phyloP scores from a whole-genome alignment of 2,797 vertebrate species.

The Danionella dracula region DNA sequence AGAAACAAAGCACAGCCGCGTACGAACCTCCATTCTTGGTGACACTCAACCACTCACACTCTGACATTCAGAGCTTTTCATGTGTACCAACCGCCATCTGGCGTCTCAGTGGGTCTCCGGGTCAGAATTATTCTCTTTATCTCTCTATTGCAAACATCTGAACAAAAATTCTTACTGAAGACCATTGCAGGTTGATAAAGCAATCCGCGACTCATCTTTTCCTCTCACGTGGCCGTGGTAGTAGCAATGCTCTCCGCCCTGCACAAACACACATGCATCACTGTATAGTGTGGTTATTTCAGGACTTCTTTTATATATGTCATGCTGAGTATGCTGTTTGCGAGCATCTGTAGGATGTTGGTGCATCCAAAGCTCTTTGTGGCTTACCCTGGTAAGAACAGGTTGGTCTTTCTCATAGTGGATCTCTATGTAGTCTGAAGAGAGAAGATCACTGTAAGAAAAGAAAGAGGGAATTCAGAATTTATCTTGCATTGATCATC shows the following conservation, averaged over 20 bases:
- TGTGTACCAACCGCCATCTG: slow-evolving; percentile 46
- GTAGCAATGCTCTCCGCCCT: slow-evolving; percentile 86
- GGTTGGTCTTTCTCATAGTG: slow-evolving; percentile 78
- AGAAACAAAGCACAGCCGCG: background rate
- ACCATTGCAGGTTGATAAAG: slow-evolving; percentile 82
- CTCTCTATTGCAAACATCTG: slow-evolving; percentile 1
- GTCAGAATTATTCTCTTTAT: slow-evolving; percentile 5
- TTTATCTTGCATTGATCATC: background rate
- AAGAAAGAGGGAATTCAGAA: slow-evolving; percentile 9
- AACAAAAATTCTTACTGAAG: slow-evolving; percentile 70
- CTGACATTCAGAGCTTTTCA: slow-evolving; percentile 47
- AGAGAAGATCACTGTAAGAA: slow-evolving; percentile 76
- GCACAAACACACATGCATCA: slow-evolving; percentile 29
- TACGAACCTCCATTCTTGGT: slow-evolving; percentile 17
- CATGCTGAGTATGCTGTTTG: too few relatives aligned
- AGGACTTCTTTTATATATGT: too few relatives aligned
- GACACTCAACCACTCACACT: slow-evolving; percentile 40
- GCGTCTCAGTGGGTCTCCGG: slow-evolving; percentile 40
- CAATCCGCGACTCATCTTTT: slow-evolving; percentile 70
- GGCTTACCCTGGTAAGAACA: slow-evolving; percentile 75
- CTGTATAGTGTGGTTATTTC: background rate
- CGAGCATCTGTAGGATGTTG: too few relatives aligned
- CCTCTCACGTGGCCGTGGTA: slow-evolving; percentile 80
- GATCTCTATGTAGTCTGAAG: slow-evolving; percentile 82
- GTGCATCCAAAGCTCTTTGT: background rate